Conservation (phyloP, 2,888 invertebrate genomes). For the Atrina japonica region DNA sequence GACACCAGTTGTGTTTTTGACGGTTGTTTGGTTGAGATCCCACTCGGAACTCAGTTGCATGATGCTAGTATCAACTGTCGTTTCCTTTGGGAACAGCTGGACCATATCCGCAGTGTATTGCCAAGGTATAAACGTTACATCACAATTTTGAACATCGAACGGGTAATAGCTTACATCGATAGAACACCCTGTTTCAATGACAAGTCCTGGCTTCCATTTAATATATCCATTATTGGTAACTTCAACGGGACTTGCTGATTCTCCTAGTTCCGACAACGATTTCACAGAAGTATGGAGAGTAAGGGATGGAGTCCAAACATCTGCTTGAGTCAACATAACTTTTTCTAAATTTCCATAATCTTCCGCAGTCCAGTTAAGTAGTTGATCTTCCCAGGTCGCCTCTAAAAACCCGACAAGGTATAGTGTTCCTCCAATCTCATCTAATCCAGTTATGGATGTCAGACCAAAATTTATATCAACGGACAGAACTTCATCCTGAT, state of each 20-base stretch:
- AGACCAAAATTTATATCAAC: constrained; percentile 46
- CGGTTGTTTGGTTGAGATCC: constrained; percentile 32
- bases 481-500: constrained; percentile 15
- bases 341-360: constrained; percentile 34
- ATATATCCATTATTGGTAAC: constrained; percentile 43
- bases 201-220: constrained; percentile 28
- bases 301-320: constrained; percentile 51
- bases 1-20: constrained; percentile 8
- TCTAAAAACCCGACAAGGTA: constrained; percentile 46
- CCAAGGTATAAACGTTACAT: constrained; percentile 30
- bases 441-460: constrained; percentile 48
- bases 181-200: constrained; percentile 24
- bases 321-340: constrained; percentile 44
- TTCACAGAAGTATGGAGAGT: constrained; percentile 41
- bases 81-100: constrained; percentile 13
- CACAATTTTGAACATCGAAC: constrained; percentile 28
- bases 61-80: constrained; percentile 27
- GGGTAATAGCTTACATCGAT: constrained; percentile 33
- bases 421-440: constrained; percentile 51
- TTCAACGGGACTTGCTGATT: constrained; percentile 39
- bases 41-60: constrained; percentile 47
- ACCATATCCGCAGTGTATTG: constrained; percentile 32
- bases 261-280: constrained; percentile 48
- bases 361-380: constrained; percentile 39
- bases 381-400: constrained; percentile 50